phyloP scores from a whole-genome alignment of 2,113 vertebrate genomes.

The Bos indicus region DNA sequence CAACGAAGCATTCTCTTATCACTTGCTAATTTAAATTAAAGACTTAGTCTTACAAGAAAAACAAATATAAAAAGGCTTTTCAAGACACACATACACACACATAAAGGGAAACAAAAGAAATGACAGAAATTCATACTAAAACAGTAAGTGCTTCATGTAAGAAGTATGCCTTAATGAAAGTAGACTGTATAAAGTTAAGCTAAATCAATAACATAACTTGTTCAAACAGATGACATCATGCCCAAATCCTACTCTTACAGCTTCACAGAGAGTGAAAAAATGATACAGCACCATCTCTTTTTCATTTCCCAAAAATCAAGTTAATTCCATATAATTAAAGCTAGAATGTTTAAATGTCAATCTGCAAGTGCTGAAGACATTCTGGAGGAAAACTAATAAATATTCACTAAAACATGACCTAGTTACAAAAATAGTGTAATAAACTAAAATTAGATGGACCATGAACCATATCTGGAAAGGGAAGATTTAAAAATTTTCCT shows the following conservation, averaged over 20 bases:
- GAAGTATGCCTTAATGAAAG: not conserved
- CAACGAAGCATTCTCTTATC: not conserved
- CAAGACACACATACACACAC: not conserved
- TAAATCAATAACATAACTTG: not conserved
- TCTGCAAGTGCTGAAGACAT: not conserved
- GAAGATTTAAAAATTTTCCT: not conserved
- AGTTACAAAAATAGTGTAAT: not conserved
- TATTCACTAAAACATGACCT: not conserved
- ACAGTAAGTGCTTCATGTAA: not conserved
- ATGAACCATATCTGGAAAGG: not conserved
- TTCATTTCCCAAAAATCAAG: not conserved
- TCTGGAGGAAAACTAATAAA: not conserved
- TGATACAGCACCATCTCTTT: not conserved
- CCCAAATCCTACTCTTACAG: not conserved
- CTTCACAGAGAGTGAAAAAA: not conserved
- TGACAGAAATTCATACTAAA: not conserved
- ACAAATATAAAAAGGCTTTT: not conserved
- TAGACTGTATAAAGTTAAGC: not conserved
- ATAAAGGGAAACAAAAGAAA: not conserved
- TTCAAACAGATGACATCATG: not conserved
- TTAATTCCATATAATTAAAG: not conserved
- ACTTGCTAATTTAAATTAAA: not conserved
- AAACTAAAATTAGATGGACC: not conserved
- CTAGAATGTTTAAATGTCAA: not conserved
- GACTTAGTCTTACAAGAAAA: not conserved